These are phyloP conservation scores for Callaeas wilsoni DNA, from an alignment of 2,113 vertebrate species.

Conservation along the genomic window DNA sequence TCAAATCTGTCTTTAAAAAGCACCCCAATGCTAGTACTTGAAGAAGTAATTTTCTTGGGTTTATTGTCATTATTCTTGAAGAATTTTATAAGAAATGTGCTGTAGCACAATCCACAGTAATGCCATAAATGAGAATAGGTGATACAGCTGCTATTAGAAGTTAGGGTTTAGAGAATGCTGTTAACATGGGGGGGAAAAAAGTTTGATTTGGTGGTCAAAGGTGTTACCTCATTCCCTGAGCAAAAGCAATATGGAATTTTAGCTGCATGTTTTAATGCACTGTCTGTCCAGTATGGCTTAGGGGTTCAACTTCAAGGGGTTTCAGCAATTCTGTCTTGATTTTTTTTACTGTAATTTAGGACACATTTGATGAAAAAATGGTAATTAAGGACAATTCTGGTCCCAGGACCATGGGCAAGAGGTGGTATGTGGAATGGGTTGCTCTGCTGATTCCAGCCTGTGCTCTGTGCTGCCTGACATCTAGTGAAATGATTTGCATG, in stretches of 20 bases:
- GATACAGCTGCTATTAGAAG: not conserved
- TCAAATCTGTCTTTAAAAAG: slow-evolving; percentile 3
- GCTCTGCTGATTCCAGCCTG: not conserved
- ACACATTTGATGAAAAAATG: not conserved
- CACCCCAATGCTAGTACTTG: not conserved
- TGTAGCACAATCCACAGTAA: not conserved
- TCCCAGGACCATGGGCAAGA: not conserved
- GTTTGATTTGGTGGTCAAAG: not conserved
- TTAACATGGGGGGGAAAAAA: not conserved
- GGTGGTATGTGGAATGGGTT: not conserved
- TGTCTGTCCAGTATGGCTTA: not conserved
- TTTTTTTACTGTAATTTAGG: not conserved
- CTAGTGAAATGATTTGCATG: not conserved
- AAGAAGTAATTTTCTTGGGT: not conserved
- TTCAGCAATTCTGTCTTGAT: not conserved
- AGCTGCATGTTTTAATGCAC: not conserved
- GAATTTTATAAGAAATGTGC: not conserved
- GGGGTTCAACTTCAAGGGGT: not conserved
- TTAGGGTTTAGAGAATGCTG: not conserved
- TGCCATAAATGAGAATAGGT: not conserved
- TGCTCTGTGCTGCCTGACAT: not conserved
- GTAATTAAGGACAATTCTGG: rapidly evolving
- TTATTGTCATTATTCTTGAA: not conserved
- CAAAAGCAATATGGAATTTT: not conserved
- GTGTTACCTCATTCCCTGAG: not conserved